A percentile compares a stretch with the other conserved stretches of the same genome.
These are phyloP conservation scores for Drosophila quinaria DNA, from an alignment of 2,888 invertebrate genomes.

Conservation along the genomic window DNA sequence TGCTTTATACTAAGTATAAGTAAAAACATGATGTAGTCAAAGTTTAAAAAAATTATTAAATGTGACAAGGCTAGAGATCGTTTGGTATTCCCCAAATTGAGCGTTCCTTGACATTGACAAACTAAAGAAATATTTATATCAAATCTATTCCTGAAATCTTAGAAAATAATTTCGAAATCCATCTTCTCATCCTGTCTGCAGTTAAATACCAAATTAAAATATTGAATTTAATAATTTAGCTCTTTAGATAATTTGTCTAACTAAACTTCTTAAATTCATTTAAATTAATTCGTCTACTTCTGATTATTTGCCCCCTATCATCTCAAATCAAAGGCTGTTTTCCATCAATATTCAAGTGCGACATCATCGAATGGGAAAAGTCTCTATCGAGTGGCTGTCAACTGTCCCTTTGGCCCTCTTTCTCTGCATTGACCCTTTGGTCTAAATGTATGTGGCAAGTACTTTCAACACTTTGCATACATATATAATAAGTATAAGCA, in stretches of 20 bases:
- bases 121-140: neutral
- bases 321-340: slow-evolving; percentile 6
- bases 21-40: slow-evolving; percentile 22
- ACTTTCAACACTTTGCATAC: slow-evolving; percentile 40
- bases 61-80: slow-evolving; percentile 19
- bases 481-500: slow-evolving; percentile 15
- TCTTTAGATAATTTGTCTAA: neutral
- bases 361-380: slow-evolving; percentile 5
- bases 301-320: slow-evolving; percentile 2
- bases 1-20: slow-evolving; percentile 20
- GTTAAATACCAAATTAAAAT: neutral
- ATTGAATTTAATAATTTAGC: too few species aligned
- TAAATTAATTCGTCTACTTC: neutral
- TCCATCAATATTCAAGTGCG: slow-evolving; percentile 14
- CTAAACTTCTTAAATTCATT: neutral
- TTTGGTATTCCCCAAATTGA: slow-evolving; percentile 43
- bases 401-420: neutral
- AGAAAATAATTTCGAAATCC: neutral
- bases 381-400: slow-evolving; percentile 13
- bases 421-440: neutral
- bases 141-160: neutral
- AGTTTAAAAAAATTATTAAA: slow-evolving; percentile 15
- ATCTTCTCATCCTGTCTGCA: neutral
- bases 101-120: slow-evolving; percentile 39
- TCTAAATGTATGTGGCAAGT: slow-evolving; percentile 15